Conservation (phyloP, 1,140 invertebrate genomes). For the Platyscapa corneri region DNA sequence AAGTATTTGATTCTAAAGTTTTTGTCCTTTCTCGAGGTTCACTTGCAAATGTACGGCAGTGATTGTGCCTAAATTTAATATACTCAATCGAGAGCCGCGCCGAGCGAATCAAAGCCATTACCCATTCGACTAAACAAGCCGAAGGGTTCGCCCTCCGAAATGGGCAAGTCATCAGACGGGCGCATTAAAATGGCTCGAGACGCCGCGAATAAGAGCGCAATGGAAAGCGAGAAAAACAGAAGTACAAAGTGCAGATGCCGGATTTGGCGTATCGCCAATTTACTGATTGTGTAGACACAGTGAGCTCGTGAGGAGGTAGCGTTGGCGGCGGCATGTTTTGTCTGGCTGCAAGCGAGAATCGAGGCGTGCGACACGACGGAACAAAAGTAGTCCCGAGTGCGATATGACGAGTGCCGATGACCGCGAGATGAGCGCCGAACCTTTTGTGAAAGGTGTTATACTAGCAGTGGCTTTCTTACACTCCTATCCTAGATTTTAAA, state of each 20-base stretch:
- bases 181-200: neutral
- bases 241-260: neutral
- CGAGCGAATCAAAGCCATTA: neutral
- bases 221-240: neutral
- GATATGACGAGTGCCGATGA: constrained; percentile 17
- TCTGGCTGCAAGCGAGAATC: neutral
- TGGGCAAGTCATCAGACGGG: neutral
- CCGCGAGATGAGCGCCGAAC: neutral
- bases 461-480: neutral
- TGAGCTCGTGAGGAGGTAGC: neutral
- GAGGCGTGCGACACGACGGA: neutral
- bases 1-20: neutral
- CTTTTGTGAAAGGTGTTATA: neutral
- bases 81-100: neutral
- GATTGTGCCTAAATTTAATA: neutral
- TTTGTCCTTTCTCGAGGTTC: neutral
- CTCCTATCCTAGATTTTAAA: neutral
- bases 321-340: constrained; percentile 10
- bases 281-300: neutral
- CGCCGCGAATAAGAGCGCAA: neutral
- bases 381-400: neutral
- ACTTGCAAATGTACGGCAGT: neutral
- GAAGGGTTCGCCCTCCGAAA: neutral
- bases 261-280: constrained; percentile 12
- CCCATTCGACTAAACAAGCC: neutral